phyloP scores from a whole-genome alignment of 1,140 invertebrate species.

The Colletes gigas region DNA sequence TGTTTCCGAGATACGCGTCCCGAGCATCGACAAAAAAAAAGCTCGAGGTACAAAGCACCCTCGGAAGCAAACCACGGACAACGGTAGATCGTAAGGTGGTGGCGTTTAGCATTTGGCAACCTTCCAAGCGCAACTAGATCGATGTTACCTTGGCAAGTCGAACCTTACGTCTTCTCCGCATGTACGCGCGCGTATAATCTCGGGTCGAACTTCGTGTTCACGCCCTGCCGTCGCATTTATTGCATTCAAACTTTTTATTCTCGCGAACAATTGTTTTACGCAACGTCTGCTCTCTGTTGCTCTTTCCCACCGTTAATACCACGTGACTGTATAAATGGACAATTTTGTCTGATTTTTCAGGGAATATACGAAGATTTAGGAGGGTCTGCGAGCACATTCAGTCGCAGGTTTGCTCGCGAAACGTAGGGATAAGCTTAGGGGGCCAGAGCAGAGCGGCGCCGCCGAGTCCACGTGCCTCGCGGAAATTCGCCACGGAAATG shows the following conservation, averaged over 20 bases:
- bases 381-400: conserved; percentile 98
- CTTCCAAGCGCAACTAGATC: conserved; percentile 71
- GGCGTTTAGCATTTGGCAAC: conserved; percentile 65
- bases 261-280: too few relatives aligned
- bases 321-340: too few relatives aligned
- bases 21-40: background rate
- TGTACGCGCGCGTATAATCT: conserved; percentile 9
- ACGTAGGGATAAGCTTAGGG: conserved; percentile 75
- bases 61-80: background rate
- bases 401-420: conserved; percentile 88
- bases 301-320: too few relatives aligned
- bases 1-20: too few relatives aligned
- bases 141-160: conserved; percentile 69
- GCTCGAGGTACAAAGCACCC: background rate
- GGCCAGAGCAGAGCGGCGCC: conserved; percentile 84
- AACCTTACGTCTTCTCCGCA: conserved; percentile 44
- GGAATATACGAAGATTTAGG: conserved; percentile 96
- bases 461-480: conserved; percentile 86
- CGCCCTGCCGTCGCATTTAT: background rate
- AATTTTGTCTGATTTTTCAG: conserved; percentile 78
- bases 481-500: conserved; percentile 86
- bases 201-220: background rate
- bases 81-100: conserved; percentile 25
- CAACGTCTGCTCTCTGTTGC: too few relatives aligned
- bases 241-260: background rate